phyloP scores from a whole-genome alignment of 2,888 invertebrate species.

The Dryocosmus kuriphilus region DNA sequence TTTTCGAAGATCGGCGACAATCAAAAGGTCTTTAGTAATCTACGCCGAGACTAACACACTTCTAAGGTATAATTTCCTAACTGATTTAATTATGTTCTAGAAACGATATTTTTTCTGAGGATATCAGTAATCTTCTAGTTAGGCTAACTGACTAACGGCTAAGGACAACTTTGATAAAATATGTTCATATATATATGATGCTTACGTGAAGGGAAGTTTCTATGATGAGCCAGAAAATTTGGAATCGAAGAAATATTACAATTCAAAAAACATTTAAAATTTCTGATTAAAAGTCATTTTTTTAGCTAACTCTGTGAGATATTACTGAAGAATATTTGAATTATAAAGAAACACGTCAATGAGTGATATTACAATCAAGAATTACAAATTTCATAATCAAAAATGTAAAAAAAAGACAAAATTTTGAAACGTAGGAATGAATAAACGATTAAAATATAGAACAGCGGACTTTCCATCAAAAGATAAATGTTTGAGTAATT shows the following conservation, averaged over 20 bases:
- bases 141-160: constrained; percentile 55
- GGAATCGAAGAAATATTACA: neutral
- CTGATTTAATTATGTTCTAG: constrained; percentile 42
- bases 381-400: neutral
- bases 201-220: constrained; percentile 49
- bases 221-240: constrained; percentile 10
- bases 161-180: constrained; percentile 53
- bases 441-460: too few relatives aligned
- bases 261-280: too few relatives aligned
- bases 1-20: constrained; percentile 23
- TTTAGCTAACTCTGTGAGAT: too few relatives aligned
- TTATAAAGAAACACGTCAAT: too few relatives aligned
- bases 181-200: constrained; percentile 42
- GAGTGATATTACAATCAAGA: too few relatives aligned
- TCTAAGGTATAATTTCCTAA: constrained; percentile 44
- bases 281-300: too few relatives aligned
- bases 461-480: too few relatives aligned
- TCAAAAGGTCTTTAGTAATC: constrained; percentile 49
- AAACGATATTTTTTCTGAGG: constrained; percentile 49
- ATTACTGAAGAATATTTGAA: too few relatives aligned
- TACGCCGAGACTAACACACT: constrained; percentile 53
- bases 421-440: too few relatives aligned
- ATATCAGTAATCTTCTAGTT: constrained; percentile 49
- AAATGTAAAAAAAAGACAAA: neutral
- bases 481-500: neutral